Conservation (phyloP, 2,888 invertebrate genomes). For the Syritta pipiens region DNA sequence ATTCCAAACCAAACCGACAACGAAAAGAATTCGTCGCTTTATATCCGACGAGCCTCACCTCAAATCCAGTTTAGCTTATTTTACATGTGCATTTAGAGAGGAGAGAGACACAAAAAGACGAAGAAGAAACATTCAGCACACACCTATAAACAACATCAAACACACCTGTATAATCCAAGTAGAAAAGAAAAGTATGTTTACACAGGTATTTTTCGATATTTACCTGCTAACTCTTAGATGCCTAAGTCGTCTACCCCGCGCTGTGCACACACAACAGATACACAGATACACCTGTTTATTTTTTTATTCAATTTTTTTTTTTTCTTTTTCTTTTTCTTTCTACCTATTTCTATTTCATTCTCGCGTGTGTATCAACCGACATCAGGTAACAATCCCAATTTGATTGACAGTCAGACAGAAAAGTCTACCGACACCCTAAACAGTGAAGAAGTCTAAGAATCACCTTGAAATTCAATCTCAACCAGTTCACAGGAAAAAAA, state of each 20-base stretch:
- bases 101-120: background rate
- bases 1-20: constrained; percentile 21
- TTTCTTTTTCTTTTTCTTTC: background rate
- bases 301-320: background rate
- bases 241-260: background rate
- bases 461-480: too few relatives aligned
- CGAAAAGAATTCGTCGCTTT: constrained; percentile 5
- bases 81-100: constrained; percentile 32
- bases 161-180: constrained; percentile 19
- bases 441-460: too few relatives aligned
- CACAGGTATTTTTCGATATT: constrained; percentile 3
- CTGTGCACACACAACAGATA: constrained; percentile 3
- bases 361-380: background rate
- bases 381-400: background rate
- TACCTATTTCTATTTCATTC: background rate
- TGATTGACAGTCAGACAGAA: too few relatives aligned
- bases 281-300: background rate
- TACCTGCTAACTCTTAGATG: constrained; percentile 21
- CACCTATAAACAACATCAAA: background rate
- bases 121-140: background rate
- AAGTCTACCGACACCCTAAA: too few relatives aligned
- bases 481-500: too few relatives aligned
- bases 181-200: constrained; percentile 31
- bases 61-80: constrained; percentile 24
- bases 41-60: constrained; percentile 4